A percentile compares a stretch with the other conserved stretches of the same genome.
phyloP scores from a whole-genome alignment of 2,888 invertebrate genomes.

The Drosophila rubida region DNA sequence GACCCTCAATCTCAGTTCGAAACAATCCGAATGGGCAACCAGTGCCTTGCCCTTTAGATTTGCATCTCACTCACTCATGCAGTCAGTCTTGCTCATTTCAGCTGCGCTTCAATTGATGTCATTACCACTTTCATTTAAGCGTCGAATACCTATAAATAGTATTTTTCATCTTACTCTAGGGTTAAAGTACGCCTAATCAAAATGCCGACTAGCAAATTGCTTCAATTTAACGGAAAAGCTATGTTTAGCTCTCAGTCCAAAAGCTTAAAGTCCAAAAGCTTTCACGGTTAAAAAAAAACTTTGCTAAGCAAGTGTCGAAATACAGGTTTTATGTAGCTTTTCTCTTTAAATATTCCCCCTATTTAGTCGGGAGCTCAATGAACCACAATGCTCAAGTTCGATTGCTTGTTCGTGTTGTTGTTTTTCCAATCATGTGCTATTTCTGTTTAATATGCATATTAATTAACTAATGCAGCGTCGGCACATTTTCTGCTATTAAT shows the following conservation, averaged over 20 bases:
- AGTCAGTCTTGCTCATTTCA: not conserved
- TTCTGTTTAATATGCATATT: conserved; percentile 23
- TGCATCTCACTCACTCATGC: conserved; percentile 2
- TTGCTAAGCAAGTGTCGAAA: conserved; percentile 1
- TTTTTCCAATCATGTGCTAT: conserved; percentile 8
- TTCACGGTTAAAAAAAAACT: conserved; percentile 22
- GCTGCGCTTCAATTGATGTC: conserved; percentile 70
- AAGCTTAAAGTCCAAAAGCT: conserved; percentile 12
- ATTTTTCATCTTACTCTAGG: conserved; percentile 40
- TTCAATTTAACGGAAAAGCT: conserved; percentile 42
- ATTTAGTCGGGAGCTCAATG: conserved; percentile 28
- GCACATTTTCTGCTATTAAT: conserved; percentile 50
- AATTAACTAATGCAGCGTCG: conserved; percentile 26
- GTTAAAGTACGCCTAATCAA: conserved; percentile 66
- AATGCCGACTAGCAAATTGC: conserved; percentile 52
- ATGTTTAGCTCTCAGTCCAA: not conserved
- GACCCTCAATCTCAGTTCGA: conserved; percentile 16
- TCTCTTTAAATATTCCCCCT: conserved; percentile 4
- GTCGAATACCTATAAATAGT: conserved; percentile 62
- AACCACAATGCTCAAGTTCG: conserved; percentile 10
- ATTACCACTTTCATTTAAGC: conserved; percentile 76
- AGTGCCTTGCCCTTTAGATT: conserved; percentile 46
- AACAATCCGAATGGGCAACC: conserved; percentile 9
- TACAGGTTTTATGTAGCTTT: not conserved
- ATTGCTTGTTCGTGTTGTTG: not conserved